Conservation (phyloP, 2,113 vertebrate species). For the Acrocephalus arundinaceus region DNA sequence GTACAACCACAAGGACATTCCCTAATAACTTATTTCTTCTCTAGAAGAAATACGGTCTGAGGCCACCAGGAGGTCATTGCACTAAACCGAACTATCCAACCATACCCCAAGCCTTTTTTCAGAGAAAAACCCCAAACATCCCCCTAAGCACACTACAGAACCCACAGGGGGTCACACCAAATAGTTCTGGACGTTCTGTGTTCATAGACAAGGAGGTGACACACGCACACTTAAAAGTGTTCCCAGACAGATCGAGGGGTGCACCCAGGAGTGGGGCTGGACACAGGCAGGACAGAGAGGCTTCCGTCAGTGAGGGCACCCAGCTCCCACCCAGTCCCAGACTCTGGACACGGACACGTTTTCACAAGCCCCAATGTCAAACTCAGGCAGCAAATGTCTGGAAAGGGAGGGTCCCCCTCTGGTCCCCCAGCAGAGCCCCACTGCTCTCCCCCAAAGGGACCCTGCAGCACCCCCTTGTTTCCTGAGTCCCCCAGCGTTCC, state of each 20-base stretch:
- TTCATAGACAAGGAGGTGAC: neutral
- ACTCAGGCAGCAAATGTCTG: neutral
- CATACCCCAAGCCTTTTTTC: neutral
- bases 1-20: neutral
- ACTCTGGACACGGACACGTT: neutral
- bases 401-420: neutral
- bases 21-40: neutral
- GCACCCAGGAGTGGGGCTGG: neutral
- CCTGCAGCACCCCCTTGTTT: neutral
- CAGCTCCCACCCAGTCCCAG: neutral
- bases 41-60: neutral
- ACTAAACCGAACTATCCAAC: neutral
- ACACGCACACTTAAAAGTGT: rapidly evolving
- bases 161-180: neutral
- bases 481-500: neutral
- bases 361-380: neutral
- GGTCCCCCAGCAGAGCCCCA: neutral
- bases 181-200: rapidly evolving
- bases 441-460: neutral
- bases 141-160: neutral
- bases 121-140: neutral
- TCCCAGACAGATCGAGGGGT: neutral
- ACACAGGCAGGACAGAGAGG: neutral
- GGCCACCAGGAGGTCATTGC: neutral
- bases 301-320: neutral